phyloP scores from a whole-genome alignment of 2,113 vertebrate species.

The Passer montanus region DNA sequence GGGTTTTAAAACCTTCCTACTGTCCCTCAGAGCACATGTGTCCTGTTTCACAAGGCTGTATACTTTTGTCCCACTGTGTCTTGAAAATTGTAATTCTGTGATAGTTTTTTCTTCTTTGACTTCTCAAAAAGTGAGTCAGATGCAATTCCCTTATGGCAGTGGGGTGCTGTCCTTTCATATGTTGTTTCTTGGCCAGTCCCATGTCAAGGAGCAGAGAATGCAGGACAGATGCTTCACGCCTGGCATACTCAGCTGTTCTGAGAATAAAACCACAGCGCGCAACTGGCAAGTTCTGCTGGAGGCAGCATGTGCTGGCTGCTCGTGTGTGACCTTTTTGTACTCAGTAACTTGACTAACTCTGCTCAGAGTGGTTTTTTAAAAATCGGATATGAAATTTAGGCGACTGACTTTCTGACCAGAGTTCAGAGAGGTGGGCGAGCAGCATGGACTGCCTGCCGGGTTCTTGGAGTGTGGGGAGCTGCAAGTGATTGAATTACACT shows the following conservation, averaged over 20 bases:
- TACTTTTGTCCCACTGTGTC: not conserved
- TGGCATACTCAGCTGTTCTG: constrained; percentile 66
- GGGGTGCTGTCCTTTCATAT: not conserved
- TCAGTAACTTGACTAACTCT: not conserved
- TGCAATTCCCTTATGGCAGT: not conserved
- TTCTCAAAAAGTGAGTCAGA: not conserved
- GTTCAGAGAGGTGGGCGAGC: not conserved
- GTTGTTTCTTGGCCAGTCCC: constrained; percentile 9
- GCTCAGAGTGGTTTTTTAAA: not conserved
- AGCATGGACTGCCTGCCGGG: not conserved
- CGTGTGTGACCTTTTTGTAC: constrained; percentile 49
- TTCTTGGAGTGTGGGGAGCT: not conserved
- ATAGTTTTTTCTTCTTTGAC: not conserved
- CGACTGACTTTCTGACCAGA: not conserved
- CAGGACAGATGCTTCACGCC: constrained; percentile 68
- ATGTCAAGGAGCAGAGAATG: constrained; percentile 35
- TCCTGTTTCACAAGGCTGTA: not conserved
- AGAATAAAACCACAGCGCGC: constrained; percentile 56
- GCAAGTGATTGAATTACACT: constrained; percentile 12
- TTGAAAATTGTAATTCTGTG: not conserved
- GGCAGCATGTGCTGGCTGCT: constrained; percentile 34
- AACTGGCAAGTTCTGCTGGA: constrained; percentile 23
- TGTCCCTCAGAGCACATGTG: not conserved
- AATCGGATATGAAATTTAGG: not conserved
- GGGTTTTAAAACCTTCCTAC: not conserved